These are phyloP conservation scores for Emydoidea blandingii DNA, from an alignment of 2,797 vertebrate genomes.

Conservation along the genomic window DNA sequence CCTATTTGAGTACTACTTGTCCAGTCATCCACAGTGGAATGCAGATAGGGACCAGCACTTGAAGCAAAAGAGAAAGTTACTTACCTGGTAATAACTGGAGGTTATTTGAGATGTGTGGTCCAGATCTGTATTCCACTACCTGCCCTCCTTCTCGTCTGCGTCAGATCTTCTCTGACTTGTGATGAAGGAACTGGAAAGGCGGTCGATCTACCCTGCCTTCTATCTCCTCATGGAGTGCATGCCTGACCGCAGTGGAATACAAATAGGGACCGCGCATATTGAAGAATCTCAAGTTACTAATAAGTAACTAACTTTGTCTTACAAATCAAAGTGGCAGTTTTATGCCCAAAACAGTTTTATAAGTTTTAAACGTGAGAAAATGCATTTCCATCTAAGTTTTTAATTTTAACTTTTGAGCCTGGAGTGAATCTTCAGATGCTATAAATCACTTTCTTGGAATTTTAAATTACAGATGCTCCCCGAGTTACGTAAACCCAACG, in stretches of 20 bases:
- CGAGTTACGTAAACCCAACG: too few relatives aligned
- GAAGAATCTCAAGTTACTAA: background rate
- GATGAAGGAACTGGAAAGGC: background rate
- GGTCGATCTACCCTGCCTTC: fast-evolving
- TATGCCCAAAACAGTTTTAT: background rate
- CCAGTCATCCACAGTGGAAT: too few relatives aligned
- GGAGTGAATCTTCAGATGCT: background rate
- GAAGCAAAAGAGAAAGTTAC: too few relatives aligned
- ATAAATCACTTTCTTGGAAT: too few relatives aligned
- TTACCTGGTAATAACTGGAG: background rate
- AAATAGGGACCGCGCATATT: background rate
- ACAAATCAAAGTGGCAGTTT: background rate
- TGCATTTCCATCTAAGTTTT: background rate
- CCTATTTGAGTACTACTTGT: too few relatives aligned
- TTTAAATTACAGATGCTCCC: too few relatives aligned
- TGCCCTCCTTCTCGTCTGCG: background rate
- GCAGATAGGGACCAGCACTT: too few relatives aligned
- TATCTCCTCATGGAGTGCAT: background rate
- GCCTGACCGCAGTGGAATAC: background rate
- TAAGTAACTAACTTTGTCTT: background rate
- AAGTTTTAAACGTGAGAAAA: background rate
- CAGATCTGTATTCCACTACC: background rate
- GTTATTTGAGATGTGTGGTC: background rate
- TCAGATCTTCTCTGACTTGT: background rate
- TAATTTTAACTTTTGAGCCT: background rate